These are phyloP conservation scores for Narcine bancroftii DNA, from an alignment of 2,113 vertebrate genomes.

Conservation along the genomic window DNA sequence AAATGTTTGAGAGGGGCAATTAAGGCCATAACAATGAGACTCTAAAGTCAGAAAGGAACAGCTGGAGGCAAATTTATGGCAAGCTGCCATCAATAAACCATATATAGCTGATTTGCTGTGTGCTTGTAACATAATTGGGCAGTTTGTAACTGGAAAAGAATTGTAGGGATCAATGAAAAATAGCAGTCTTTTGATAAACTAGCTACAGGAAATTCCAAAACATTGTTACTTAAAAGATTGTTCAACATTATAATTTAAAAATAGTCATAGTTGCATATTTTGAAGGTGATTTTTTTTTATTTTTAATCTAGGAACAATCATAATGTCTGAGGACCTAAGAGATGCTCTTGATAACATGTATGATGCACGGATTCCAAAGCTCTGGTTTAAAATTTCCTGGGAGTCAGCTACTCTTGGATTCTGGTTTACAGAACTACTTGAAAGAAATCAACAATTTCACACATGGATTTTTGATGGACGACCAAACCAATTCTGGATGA, in stretches of 20 bases:
- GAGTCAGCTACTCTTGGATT: conserved; percentile 67
- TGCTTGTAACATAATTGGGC: not conserved
- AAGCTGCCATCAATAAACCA: not conserved
- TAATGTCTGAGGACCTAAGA: conserved; percentile 72
- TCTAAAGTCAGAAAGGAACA: not conserved
- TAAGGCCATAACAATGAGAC: not conserved
- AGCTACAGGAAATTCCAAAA: not conserved
- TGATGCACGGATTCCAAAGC: conserved; percentile 62
- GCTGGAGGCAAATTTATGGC: not conserved
- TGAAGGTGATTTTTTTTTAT: conserved; percentile 28
- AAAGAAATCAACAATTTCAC: conserved; percentile 70
- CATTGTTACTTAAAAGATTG: not conserved
- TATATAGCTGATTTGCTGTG: not conserved
- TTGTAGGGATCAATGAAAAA: not conserved
- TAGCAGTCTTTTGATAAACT: not conserved
- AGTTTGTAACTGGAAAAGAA: not conserved
- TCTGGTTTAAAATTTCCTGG: conserved; percentile 72
- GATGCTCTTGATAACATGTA: conserved; percentile 71
- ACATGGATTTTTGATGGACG: conserved; percentile 58
- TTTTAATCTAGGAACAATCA: conserved; percentile 61
- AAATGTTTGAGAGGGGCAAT: not conserved
- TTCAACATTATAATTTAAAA: not conserved
- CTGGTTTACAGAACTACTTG: conserved; percentile 75
- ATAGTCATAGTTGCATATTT: not conserved
- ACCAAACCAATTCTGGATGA: conserved; percentile 71